Conservation (phyloP, 2,797 vertebrate genomes). For the Myotis pilosus region DNA sequence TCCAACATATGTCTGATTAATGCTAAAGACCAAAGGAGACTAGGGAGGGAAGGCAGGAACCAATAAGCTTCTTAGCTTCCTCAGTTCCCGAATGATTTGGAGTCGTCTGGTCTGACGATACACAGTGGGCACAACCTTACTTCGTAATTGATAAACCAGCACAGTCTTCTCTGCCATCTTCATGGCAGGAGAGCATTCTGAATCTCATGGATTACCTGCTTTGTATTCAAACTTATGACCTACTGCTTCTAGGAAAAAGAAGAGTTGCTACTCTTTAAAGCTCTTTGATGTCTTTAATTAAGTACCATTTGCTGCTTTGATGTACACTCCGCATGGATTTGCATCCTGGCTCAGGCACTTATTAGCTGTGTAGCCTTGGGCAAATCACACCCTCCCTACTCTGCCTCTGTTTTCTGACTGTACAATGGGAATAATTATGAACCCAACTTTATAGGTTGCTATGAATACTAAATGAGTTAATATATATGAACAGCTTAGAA, state of each 20-base stretch:
- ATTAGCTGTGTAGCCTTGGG: background rate
- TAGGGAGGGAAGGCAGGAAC: background rate
- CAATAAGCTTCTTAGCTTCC: background rate
- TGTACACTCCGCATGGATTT: background rate
- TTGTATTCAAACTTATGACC: background rate
- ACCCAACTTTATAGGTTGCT: background rate
- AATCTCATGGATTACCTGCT: background rate
- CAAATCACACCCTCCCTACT: background rate
- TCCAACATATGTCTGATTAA: background rate
- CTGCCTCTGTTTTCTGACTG: background rate
- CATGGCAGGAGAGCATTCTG: background rate
- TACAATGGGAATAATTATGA: background rate
- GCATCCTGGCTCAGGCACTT: background rate
- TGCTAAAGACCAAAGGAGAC: background rate
- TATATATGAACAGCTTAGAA: background rate
- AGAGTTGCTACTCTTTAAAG: background rate
- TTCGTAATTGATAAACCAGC: background rate
- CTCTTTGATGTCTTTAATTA: background rate
- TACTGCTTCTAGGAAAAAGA: background rate
- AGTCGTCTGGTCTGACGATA: background rate
- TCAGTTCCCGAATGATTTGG: background rate
- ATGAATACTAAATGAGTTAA: background rate
- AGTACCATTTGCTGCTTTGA: slow-evolving; percentile 12
- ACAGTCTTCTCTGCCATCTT: background rate
- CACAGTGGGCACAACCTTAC: background rate